These are phyloP conservation scores for Rhodeus uyekii DNA, from an alignment of 2,797 vertebrate species.

Conservation along the genomic window DNA sequence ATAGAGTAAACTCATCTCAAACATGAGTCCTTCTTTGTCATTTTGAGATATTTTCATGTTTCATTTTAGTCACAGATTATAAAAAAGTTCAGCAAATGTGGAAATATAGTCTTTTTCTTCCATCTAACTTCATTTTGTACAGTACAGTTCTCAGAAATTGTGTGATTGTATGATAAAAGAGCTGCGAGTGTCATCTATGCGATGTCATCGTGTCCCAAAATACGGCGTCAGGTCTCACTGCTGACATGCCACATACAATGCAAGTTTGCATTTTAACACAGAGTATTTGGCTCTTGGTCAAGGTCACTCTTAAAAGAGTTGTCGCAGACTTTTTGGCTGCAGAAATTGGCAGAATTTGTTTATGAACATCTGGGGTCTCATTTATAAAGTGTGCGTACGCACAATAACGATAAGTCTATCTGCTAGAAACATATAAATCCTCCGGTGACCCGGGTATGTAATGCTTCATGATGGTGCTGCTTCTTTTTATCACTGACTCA, in stretches of 20 bases:
- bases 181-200: constrained; percentile 22
- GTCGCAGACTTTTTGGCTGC: not conserved
- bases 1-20: constrained; percentile 29
- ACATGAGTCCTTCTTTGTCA: constrained; percentile 46
- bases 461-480: too few relatives aligned
- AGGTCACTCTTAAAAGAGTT: constrained; percentile 28
- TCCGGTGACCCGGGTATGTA: too few relatives aligned
- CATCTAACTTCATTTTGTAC: constrained; percentile 13
- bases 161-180: constrained; percentile 16
- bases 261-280: constrained; percentile 40
- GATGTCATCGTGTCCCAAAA: constrained; percentile 34
- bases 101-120: not conserved
- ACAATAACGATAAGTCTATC: too few relatives aligned
- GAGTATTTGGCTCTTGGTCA: constrained; percentile 27
- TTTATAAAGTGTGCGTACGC: too few relatives aligned
- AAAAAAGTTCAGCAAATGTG: constrained; percentile 21
- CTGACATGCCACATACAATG: constrained; percentile 24
- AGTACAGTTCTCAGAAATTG: not conserved
- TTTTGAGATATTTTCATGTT: constrained; percentile 42
- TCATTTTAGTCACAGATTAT: constrained; percentile 19
- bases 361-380: too few relatives aligned
- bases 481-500: too few relatives aligned
- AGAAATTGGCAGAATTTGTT: not conserved
- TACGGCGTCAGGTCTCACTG: constrained; percentile 21
- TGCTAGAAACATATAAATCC: too few relatives aligned